Evolutionary conservation across 2,888 invertebrate genomes (phyloP), one percentile per base, ranked within the genome.

Genomic region (Drosophila austrosaltans): DNA sequence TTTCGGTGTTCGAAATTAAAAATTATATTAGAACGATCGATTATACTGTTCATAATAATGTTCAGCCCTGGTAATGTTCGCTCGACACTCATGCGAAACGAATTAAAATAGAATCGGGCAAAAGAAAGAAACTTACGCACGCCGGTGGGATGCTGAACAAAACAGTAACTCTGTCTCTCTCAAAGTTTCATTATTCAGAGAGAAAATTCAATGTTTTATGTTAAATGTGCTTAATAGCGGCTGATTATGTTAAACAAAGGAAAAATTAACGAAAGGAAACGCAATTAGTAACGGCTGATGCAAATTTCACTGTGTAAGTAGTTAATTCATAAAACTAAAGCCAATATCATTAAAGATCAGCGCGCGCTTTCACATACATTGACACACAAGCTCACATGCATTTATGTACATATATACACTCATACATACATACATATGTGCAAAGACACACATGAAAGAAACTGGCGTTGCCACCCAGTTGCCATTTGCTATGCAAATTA

Each of bases 201-300:
- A 22, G 10, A 57, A 59, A 70, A 56, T 68, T 74, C 59, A 79
- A 66, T 84, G 82, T 87, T 82, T 63, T 59, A 42, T 84, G 87
- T 82, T 82, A 56, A 63, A 56, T 75, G 75, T 75, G 40, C 63
- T 44, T 61, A 12, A 60, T 16, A 36, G 61, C 61, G 61, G 25
- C 42, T 12, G 39, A 36, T 53, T 57, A 48, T 48, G 48, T 8
- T 22, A 25, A 48, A 25, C 3, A 48, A 16, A 22, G 22, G 4
- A 25, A 36, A 10, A 7, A 42, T 3, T 5, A 16, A 61, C 22
- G 6, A 32, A 30, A 32, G 48, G 20, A 40, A 58, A 25, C 58
- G 39, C 22, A 58, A 40, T 39, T 39, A 58, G n/a, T 58, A 36
- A 22, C 36, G 58, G 22, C 58, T n/a, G 12, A n/a, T 25, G n/a